Evolutionary conservation across 2,888 invertebrate species (phyloP).

Genomic region (Polyommatus iphigenia): DNA sequence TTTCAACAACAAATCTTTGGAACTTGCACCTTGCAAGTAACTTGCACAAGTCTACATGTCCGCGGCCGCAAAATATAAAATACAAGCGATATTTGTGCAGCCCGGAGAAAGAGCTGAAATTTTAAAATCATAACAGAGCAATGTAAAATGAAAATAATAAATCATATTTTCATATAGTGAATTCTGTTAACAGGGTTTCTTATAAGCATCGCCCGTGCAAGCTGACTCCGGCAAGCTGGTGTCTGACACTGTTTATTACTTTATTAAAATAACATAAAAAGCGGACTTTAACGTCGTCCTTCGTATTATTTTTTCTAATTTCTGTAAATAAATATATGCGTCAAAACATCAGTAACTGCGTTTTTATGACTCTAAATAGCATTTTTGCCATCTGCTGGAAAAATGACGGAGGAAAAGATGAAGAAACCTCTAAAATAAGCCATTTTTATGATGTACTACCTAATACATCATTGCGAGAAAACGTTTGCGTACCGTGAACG

Average conservation of each 20-base stretch:
- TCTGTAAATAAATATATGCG: neutral
- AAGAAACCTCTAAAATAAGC: neutral
- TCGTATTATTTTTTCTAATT: neutral
- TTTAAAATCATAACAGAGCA: constrained; percentile 29
- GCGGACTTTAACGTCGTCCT: constrained; percentile 22
- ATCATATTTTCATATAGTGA: constrained; percentile 28
- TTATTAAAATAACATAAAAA: constrained; percentile 27
- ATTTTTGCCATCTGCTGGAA: neutral
- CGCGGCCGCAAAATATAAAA: neutral
- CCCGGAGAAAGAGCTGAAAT: constrained; percentile 25
- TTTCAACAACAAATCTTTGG: neutral
- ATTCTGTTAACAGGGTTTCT: constrained; percentile 28
- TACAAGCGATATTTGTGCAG: constrained; percentile 24
- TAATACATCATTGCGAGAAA: constrained; percentile 7
- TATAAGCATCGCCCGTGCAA: constrained; percentile 26
- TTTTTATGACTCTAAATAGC: neutral
- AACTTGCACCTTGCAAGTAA: neutral
- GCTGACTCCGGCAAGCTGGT: constrained; percentile 24
- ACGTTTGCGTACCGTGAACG: constrained; percentile 36
- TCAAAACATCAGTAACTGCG: neutral
- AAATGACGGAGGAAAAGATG: neutral
- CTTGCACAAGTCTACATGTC: neutral
- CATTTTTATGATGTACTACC: neutral
- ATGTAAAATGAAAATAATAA: constrained; percentile 30
- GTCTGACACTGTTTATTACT: constrained; percentile 27